Conservation (phyloP, 2,113 vertebrate genomes). For the Boleophthalmus pectinirostris region DNA sequence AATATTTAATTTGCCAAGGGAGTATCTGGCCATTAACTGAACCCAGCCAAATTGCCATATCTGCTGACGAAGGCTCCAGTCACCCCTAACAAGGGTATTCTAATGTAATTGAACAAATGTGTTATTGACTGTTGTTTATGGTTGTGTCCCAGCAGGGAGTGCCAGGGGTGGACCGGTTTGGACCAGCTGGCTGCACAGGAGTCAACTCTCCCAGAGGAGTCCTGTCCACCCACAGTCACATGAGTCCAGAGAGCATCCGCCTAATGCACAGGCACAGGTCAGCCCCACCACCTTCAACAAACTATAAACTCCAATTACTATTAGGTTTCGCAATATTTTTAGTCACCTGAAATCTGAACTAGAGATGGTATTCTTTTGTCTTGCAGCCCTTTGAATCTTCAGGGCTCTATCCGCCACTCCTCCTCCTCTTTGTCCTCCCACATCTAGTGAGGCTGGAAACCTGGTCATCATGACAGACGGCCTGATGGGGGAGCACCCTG, state of each 20-base stretch:
- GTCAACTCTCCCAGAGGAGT: constrained; percentile 84
- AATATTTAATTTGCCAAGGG: not conserved
- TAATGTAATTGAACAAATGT: not conserved
- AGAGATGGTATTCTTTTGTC: constrained; percentile 3
- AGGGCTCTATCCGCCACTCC: constrained; percentile 90
- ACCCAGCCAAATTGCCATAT: not conserved
- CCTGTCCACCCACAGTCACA: constrained; percentile 85
- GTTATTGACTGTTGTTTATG: constrained; percentile 69
- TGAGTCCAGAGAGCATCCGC: constrained; percentile 90
- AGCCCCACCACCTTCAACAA: not conserved
- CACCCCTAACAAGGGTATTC: not conserved
- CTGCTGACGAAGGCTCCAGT: not conserved
- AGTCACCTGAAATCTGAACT: not conserved
- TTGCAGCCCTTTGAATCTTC: constrained; percentile 88
- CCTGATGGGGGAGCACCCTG: constrained; percentile 85
- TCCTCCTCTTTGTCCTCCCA: constrained; percentile 96
- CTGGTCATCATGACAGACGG: constrained; percentile 88
- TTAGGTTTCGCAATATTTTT: not conserved
- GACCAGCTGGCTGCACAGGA: constrained; percentile 82
- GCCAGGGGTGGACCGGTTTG: constrained; percentile 87
- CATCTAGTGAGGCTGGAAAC: constrained; percentile 92
- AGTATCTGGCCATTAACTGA: not conserved
- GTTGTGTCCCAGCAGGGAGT: constrained; percentile 83
- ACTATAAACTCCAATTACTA: not conserved
- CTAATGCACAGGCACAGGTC: constrained; percentile 92